These are phyloP conservation scores for Chloroclystis v-ata DNA, from an alignment of 2,888 invertebrate species.

Conservation along the genomic window DNA sequence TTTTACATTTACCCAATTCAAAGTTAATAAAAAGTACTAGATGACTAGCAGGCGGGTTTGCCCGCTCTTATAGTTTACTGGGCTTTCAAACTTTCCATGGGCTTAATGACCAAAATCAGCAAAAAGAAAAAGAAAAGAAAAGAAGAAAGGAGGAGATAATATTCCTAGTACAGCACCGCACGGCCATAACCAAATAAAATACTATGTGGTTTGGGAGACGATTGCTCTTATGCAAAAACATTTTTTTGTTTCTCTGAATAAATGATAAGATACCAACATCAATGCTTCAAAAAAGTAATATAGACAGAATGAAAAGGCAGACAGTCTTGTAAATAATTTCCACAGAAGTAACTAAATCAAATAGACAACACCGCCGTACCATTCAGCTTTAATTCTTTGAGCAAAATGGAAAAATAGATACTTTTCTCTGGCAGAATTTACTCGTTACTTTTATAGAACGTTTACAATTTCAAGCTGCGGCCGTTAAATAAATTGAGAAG, in stretches of 20 bases:
- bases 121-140: no score
- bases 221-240: no score
- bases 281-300: background rate
- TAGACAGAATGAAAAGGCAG: conserved; percentile 16
- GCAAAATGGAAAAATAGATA: conserved; percentile 23
- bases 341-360: conserved; percentile 25
- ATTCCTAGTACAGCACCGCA: no score
- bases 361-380: conserved; percentile 24
- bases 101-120: no score
- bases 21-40: no score
- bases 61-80: no score
- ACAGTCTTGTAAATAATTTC: conserved; percentile 21
- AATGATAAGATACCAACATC: background rate
- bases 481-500: conserved; percentile 10
- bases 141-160: no score
- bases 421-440: conserved; percentile 15
- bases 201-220: no score
- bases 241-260: background rate
- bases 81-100: no score
- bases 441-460: conserved; percentile 10
- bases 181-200: background rate
- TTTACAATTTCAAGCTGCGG: conserved; percentile 7
- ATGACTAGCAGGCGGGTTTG: no score
- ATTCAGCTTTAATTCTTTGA: conserved; percentile 25
- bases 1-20: no score